Evolutionary conservation across 2,113 vertebrate genomes (phyloP), one percentile per base, ranked within the genome.

Genomic region (rabbit (Oryctolagus cuniculus)): DNA sequence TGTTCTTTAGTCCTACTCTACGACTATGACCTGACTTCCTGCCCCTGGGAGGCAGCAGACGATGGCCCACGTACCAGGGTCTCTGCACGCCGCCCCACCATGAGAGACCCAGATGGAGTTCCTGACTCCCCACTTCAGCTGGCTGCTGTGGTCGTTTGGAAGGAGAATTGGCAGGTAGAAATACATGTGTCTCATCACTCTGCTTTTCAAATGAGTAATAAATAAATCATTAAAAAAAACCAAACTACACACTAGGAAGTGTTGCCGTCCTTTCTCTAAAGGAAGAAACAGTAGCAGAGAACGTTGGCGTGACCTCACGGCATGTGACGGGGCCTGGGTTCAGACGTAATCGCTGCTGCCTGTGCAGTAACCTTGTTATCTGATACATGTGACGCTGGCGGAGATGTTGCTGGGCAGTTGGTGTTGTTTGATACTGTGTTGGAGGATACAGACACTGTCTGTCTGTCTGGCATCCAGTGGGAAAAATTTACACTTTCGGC

Each of bases 291-390:
- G 79, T 61, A 49, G n/a, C 49, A 74, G 73, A 87, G n/a, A 72
- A 80, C 36, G 49, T 63, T 4, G 2, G 21, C 25, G n/a, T 11
- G 36, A 27, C 29, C 36, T 21, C 64, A 77, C 1, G 31, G 88
- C 58, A 77, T 34, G 63, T 27, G 25, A 70, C 31, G 51, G 83
- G 34, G 24, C 19, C 51, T 63, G 22, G 15, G 70, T 44, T 88
- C 51, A 11, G 34, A 49, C 5, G n/a, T 16, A 9, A 2, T 51
- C 51, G 63, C 10, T 16, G 25, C 12, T 64, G 1, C 29, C 6
- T 36, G 0, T 0, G 8, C 11, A 8, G n/a, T 51, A 25, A 53
- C 55, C 13, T 64, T 31, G 36, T 31, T n/a, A n/a, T 22, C n/a
- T 63, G 51, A 29, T n/a, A 66, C 36, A 87, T 17, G 1, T 87